Base-by-base conservation (phyloP, 2,797 vertebrate genomes). In the Remorina albescens region DNA sequence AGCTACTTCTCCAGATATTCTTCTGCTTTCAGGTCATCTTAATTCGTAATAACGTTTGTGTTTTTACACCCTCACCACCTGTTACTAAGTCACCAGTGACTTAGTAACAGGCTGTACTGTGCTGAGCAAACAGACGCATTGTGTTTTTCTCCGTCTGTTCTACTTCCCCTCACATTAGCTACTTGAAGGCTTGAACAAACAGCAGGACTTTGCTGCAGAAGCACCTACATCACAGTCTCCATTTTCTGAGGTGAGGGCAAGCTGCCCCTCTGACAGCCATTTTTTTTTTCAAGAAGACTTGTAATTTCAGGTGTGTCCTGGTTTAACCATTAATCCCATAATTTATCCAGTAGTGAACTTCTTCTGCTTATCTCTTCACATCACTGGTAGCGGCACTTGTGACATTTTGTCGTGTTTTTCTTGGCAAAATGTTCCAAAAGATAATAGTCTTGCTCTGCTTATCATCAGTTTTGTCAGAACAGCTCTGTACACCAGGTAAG, bases 401-500 rank as follows among this genome's bases (percentile, higher is more conserved):
- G 15, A 1, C 37, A 1, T 2, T 37, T 13, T 55, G 37, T 64
- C 71, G 75, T 88, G 86, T 80, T 49, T 59, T 78, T 23, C 34
- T 78, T 57, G 76, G 68, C 80, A 73, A 92, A 85, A 97, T 98
- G 96, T 82, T 94, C 85, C 74, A 25, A 37, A 71, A 81, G 76
- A 47, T 95, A 71, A 72, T 95, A 41, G 60, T 94, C 49, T 78
- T 93, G 67, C 75, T 96, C 19, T 92, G 85, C 74, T 68, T 95
- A 77, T 77, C 85, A 10, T 58, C 89, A 34, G 61, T 76, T 65
- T 9, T 88, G 79, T 83, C 88, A 39, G 42, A 80, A 37, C 26
- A 88, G 42, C 84, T 91, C 63, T 98, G 96, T 79, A 51, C n/a
- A 32, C 91, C 93, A 90, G 94, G 97, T 98, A 93, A 85, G 82